Percentiles rank a stretch among this genome's conserved stretches.
Conservation (phyloP, 2,113 vertebrate genomes). For the Pollimyrus isidori region DNA sequence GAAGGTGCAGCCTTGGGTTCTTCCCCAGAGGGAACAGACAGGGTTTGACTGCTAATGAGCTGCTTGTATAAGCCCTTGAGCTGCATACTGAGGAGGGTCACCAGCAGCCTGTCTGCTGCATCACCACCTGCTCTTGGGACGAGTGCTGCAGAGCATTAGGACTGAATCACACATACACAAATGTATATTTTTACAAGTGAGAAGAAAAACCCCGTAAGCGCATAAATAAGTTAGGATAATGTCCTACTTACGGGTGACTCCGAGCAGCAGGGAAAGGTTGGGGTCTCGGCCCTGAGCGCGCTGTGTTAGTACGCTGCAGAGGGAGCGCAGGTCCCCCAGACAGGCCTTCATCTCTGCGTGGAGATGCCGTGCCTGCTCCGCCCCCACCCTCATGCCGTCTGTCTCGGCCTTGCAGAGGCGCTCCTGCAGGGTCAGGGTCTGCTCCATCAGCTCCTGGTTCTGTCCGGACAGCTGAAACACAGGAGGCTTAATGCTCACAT, state of each 20-base stretch:
- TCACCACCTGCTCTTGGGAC: not conserved
- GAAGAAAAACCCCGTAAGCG: not conserved
- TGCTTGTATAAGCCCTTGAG: not conserved
- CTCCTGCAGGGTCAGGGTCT: constrained; percentile 85
- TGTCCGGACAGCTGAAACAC: constrained; percentile 75
- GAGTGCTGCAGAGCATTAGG: not conserved
- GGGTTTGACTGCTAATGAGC: not conserved
- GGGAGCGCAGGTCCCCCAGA: constrained; percentile 78
- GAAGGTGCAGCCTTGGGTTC: not conserved
- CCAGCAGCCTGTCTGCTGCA: not conserved
- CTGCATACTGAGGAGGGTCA: not conserved
- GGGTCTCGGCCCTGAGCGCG: constrained; percentile 85
- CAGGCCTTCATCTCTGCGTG: constrained; percentile 76
- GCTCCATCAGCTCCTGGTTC: constrained; percentile 93
- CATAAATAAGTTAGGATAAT: not conserved
- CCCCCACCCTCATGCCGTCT: constrained; percentile 43
- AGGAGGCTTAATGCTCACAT: not conserved
- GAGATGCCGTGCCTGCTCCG: constrained; percentile 60
- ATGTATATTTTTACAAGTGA: not conserved
- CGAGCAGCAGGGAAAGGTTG: constrained; percentile 90
- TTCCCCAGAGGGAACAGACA: not conserved
- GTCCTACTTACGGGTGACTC: constrained; percentile 74
- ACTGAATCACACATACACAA: not conserved
- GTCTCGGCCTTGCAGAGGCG: constrained; percentile 61
- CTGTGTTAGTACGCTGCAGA: constrained; percentile 89